Conservation (phyloP, 2,113 vertebrate species). For the Deroptyus accipitrinus region DNA sequence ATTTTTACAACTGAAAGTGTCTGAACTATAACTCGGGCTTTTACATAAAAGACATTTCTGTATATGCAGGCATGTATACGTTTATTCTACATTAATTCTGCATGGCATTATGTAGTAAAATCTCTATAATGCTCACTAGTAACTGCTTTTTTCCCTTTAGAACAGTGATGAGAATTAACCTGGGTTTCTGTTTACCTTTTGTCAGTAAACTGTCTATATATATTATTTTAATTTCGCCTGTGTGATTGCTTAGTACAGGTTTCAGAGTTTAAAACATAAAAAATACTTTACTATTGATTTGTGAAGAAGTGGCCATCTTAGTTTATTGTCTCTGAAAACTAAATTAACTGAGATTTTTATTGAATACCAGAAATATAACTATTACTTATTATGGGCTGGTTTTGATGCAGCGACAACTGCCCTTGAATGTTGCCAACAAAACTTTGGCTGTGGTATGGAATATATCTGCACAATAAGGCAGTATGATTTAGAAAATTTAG, state of each 20-base stretch:
- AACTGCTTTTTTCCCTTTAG: neutral
- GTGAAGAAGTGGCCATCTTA: neutral
- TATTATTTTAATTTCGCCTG: neutral
- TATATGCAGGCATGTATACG: constrained; percentile 66
- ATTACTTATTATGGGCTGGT: neutral
- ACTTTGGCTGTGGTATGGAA: neutral
- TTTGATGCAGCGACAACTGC: neutral
- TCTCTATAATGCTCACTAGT: neutral
- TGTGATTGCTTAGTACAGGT: neutral
- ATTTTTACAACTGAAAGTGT: neutral
- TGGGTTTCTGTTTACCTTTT: neutral
- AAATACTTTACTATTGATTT: neutral
- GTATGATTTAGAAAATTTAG: neutral
- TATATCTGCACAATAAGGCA: neutral
- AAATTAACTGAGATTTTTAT: neutral
- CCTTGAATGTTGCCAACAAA: neutral
- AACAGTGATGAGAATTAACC: neutral
- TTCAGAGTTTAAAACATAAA: neutral
- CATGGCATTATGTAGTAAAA: neutral
- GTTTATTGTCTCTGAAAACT: neutral
- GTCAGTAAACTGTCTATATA: neutral
- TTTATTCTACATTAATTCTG: constrained; percentile 1
- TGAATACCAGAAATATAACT: neutral
- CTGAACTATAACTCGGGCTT: neutral
- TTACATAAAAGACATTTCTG: neutral